Base-by-base conservation (phyloP, 37 sponge, comb jelly and placozoan species). In the Axinella damicornis region DNA sequence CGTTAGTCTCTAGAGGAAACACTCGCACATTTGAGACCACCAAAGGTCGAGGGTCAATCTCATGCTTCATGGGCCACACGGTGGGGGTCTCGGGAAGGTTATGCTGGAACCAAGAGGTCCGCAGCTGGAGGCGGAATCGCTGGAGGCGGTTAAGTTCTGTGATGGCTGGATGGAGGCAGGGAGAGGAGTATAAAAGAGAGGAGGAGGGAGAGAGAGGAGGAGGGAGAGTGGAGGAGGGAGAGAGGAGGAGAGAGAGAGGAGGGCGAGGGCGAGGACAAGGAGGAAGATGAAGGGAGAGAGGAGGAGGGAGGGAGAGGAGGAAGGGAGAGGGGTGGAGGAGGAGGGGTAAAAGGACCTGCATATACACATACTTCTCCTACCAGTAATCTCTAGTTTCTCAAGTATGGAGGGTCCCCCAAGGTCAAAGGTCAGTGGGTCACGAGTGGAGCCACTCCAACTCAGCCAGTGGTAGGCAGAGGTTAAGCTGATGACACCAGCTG, bases 21-120 rank as follows among this genome's bases (percentile, higher is more conserved):
- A 86, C 35, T 24, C 71, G 71, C 16, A 86, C 2, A 36, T 64
- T 78, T 25, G 87, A 86, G 17, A 62, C 73, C 12, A 86, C 65
- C 17, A 86, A 18, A 0, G 87, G 87, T 0, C 38, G 39, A 1
- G 52, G 41, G 4, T 46, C 46, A 22, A 86, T 70, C 53, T 78
- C 64, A 19, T 72, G n/a, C 41, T 76, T 78, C 38, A 6, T 53
- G 2, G 87, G 87, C 79, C 80, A 78, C 20, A 53, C 53, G 17
- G 87, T 52, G 46, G 33, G 15, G 27, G 72, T 64, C 2, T 32
- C 18, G 28, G 41, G 28, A 14, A 66, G 31, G 0, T 64, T 36
- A 1, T 66, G 37, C 20, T 18, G n/a, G 52, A 27, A 38, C 74
- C 74, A 83, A 33, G 57, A 27, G 18, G 84, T 65, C 20, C 39